Base-by-base conservation (phyloP, 2,797 vertebrate species). In the Poecilia picta region DNA sequence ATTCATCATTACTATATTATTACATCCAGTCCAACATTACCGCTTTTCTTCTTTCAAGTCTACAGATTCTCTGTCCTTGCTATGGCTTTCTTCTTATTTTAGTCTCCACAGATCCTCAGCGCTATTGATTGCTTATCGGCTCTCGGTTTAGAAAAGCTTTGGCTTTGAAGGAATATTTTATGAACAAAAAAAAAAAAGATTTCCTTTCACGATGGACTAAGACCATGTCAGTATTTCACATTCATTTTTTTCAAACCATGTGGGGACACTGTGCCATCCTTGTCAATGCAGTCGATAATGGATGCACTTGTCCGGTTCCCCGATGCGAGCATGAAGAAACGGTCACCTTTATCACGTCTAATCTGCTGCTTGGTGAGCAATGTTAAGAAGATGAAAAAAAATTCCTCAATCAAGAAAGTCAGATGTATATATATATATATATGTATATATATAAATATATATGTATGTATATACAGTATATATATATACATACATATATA, bases 371-470 rank as follows among this genome's bases (percentile, higher is more conserved):
- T 75, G 74, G 72, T 83, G 47, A 47, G 46, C 62, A 3, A 5
- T 76, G 20, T 25, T 36, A 41, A 75, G 64, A 4, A 1, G 13
- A 55, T 87, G 53, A 92, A 91, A 91, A 91, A 81, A 72, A 74
- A 81, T 84, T 86, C 76, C 72, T 88, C 76, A 86, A 85, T 88
- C 83, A 84, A 91, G 79, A 85, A 74, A 76, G 36, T 53, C 18
- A 33, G 1, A 33, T 33, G 33, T 33, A 33, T 33, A 33, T 33
- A 33, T 33, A 33, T 33, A 33, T 33, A 33, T 33, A 33, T 33
- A 33, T 33, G 3, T 33, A 33, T 33, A 33, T 33, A 33, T 33
- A 33, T 3, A 33, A 1, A 33, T 33, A 33, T 33, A 33, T 33
- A 33, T 33, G 3, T 33, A 33, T 33, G 3, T 33, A 33, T 33